Conservation (phyloP, 2,113 vertebrate genomes). For the Platichthys stellatus region DNA sequence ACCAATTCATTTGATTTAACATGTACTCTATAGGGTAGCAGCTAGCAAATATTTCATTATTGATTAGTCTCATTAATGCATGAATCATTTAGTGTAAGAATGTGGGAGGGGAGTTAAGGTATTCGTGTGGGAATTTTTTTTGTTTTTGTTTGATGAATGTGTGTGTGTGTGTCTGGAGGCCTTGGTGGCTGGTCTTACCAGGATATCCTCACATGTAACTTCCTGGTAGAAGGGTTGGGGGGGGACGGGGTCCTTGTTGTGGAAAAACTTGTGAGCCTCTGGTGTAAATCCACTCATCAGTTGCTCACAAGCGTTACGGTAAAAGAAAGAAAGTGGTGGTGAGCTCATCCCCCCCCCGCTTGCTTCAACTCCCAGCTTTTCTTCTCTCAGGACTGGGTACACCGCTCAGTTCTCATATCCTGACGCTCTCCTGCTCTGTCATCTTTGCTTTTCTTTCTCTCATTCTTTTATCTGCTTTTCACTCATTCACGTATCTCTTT, state of each 20-base stretch:
- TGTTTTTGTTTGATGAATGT: background rate
- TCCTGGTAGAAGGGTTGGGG: constrained; percentile 42
- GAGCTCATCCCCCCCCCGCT: constrained; percentile 32
- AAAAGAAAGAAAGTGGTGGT: constrained; percentile 31
- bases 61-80: no score
- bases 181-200: constrained; percentile 18
- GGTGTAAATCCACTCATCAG: constrained; percentile 35
- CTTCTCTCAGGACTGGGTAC: constrained; percentile 27
- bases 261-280: constrained; percentile 25
- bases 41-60: no score
- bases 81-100: no score
- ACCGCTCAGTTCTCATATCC: constrained; percentile 22
- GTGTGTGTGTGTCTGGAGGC: constrained; percentile 18
- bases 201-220: constrained; percentile 46
- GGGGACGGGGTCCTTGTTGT: constrained; percentile 27
- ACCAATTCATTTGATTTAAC: no score
- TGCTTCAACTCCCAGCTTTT: background rate
- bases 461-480: background rate
- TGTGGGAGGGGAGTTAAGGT: no score
- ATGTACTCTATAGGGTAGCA: no score
- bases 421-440: background rate
- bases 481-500: background rate
- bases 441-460: constrained; percentile 3
- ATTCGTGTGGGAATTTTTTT: no score
- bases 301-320: constrained; percentile 51